Evolutionary conservation across 2,113 vertebrate genomes (phyloP).

Genomic region (Muntiacus reevesi): DNA sequence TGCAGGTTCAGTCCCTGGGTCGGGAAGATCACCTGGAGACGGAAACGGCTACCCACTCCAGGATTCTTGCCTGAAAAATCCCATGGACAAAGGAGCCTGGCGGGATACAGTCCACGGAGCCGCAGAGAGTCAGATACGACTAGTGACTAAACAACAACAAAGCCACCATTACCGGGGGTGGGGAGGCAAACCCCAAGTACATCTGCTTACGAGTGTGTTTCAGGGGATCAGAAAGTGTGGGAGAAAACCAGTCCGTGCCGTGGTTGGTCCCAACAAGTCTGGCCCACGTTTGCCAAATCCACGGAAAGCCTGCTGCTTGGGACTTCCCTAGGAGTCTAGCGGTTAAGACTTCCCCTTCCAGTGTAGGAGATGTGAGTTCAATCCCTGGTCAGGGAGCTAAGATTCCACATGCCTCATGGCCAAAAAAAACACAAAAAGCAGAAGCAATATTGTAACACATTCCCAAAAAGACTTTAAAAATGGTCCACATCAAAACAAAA

Average conservation of each 20-base stretch:
- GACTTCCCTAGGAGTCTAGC: not conserved
- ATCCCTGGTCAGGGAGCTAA: not conserved
- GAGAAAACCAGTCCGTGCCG: not conserved
- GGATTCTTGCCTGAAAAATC: not conserved
- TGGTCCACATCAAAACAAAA: not conserved
- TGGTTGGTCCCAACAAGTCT: not conserved
- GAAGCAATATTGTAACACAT: not conserved
- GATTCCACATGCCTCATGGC: not conserved
- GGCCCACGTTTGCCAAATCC: not conserved
- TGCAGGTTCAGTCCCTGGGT: not conserved
- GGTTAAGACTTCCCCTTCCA: not conserved
- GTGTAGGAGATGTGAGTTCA: rapidly evolving
- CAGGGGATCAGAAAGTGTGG: not conserved
- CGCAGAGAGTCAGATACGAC: not conserved
- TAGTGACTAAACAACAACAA: not conserved
- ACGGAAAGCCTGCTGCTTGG: not conserved
- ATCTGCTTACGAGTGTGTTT: not conserved
- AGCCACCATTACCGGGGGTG: not conserved
- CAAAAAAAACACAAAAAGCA: not conserved
- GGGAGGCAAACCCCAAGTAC: not conserved
- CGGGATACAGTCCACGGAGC: not conserved
- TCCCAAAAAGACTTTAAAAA: not conserved
- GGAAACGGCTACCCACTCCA: not conserved
- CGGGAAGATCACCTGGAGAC: not conserved
- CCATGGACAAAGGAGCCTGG: not conserved